These are phyloP conservation scores for Apostichopus californicus DNA, from an alignment of 35 echinoderm and acorn worm genomes.

Conservation along the genomic window DNA sequence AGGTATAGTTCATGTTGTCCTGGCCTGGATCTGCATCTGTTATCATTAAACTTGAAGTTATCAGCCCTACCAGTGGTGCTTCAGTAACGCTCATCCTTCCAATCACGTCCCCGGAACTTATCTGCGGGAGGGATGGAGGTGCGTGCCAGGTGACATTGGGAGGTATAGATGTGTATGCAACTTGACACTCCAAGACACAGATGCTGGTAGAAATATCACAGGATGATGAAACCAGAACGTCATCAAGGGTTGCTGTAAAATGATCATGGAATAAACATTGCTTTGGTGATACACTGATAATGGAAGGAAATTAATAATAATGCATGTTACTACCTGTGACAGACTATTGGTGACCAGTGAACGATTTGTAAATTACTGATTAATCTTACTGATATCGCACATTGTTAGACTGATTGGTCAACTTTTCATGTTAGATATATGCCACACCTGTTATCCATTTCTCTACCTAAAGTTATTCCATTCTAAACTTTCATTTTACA, in stretches of 20 bases:
- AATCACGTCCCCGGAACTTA: neutral
- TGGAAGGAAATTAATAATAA: too few relatives aligned
- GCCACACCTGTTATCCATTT: too few relatives aligned
- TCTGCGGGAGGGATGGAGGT: neutral
- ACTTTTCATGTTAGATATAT: too few relatives aligned
- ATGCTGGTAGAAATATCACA: neutral
- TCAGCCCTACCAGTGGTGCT: neutral
- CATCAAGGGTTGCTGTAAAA: neutral
- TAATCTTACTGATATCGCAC: too few relatives aligned
- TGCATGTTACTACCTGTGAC: too few relatives aligned
- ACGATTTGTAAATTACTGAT: too few relatives aligned
- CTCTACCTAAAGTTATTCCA: too few relatives aligned
- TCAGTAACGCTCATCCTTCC: neutral
- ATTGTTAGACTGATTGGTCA: too few relatives aligned
- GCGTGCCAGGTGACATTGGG: slow-evolving; percentile 12
- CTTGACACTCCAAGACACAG: neutral
- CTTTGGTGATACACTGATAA: neutral
- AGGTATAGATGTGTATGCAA: neutral
- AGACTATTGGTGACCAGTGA: too few relatives aligned
- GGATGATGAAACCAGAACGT: neutral
- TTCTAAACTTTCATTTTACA: too few relatives aligned
- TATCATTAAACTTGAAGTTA: neutral
- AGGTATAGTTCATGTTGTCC: slow-evolving; percentile 9
- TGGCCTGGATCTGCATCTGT: neutral
- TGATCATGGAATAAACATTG: neutral